These are phyloP conservation scores for Capreolus pygargus DNA, from an alignment of 2,113 vertebrate species.

Conservation along the genomic window DNA sequence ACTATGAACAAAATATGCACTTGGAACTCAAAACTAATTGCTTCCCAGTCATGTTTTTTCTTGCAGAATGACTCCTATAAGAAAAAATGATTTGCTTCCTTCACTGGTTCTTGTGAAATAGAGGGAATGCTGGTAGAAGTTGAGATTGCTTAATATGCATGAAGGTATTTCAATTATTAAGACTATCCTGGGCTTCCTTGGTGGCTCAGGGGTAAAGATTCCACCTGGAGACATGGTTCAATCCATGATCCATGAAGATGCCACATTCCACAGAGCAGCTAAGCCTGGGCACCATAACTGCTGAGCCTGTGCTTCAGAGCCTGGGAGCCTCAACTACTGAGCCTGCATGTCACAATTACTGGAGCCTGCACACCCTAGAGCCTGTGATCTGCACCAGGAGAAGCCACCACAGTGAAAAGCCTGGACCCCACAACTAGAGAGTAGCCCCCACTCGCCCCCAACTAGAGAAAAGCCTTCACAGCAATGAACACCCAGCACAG, in stretches of 20 bases:
- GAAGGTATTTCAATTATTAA: neutral
- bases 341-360: neutral
- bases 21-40: neutral
- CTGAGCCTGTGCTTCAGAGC: neutral
- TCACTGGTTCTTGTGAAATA: slow-evolving; percentile 3
- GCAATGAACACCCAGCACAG: neutral
- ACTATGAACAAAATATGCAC: neutral
- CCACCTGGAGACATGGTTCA: neutral
- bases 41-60: slow-evolving; percentile 2
- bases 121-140: neutral
- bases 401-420: neutral
- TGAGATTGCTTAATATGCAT: neutral
- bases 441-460: neutral
- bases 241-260: neutral
- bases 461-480: neutral
- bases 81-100: neutral
- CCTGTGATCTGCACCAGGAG: neutral
- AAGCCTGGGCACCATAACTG: neutral
- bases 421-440: neutral
- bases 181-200: neutral
- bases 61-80: neutral
- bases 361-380: neutral
- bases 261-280: neutral
- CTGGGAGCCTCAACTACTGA: neutral
- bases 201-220: neutral